These are phyloP conservation scores for Furcifer pardalis DNA, from an alignment of 2,797 vertebrate species.

Conservation along the genomic window DNA sequence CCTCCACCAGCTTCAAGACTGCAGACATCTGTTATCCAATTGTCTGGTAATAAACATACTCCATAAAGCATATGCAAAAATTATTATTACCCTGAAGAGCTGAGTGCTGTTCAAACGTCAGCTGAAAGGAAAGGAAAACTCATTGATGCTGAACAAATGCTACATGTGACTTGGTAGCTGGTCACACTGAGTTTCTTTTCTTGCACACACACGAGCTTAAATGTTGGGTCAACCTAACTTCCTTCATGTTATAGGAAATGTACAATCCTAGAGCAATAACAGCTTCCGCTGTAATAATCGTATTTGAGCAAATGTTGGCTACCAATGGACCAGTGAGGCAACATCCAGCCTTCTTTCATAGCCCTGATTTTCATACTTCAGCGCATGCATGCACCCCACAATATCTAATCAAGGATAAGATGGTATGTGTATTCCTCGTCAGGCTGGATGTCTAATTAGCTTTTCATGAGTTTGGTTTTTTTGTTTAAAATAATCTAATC, in stretches of 20 bases:
- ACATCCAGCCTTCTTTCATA: background rate
- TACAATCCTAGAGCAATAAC: background rate
- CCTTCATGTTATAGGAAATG: background rate
- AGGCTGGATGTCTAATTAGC: conserved; percentile 47
- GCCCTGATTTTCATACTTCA: conserved; percentile 39
- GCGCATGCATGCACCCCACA: conserved; percentile 31
- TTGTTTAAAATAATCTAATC: conserved; percentile 24
- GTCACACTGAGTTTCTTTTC: conserved; percentile 44
- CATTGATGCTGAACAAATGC: conserved; percentile 37
- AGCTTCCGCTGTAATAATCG: background rate
- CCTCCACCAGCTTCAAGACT: conserved; percentile 50
- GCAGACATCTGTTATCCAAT: conserved; percentile 70
- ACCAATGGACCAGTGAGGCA: conserved; percentile 9
- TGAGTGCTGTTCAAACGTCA: conserved; percentile 83
- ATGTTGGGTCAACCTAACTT: background rate
- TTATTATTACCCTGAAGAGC: conserved; percentile 75
- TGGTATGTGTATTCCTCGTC: conserved; percentile 36
- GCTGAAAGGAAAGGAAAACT: conserved; percentile 57
- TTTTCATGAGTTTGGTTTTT: conserved; percentile 29
- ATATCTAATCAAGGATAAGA: conserved; percentile 47
- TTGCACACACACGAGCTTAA: background rate
- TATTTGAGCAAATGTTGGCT: background rate
- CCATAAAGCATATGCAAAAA: conserved; percentile 71
- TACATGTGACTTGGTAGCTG: conserved; percentile 37
- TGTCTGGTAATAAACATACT: conserved; percentile 69